Percentiles rank a stretch among this genome's conserved stretches.
These are phyloP conservation scores for Petrolisthes manimaculis DNA, from an alignment of 2,888 invertebrate genomes.

Conservation along the genomic window DNA sequence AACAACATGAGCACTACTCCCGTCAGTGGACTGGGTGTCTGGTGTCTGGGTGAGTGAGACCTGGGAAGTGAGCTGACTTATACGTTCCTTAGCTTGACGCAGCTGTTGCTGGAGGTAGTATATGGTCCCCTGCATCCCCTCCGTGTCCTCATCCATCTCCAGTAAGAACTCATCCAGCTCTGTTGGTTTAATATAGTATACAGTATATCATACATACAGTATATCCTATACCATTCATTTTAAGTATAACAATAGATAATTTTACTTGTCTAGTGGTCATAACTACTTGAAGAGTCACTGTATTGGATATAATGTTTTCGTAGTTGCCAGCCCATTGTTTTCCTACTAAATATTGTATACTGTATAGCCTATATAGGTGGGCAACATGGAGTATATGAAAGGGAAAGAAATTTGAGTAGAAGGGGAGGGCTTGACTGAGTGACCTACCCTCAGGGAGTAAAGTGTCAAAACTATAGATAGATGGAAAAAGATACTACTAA, in stretches of 20 bases:
- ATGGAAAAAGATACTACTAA: too few species aligned
- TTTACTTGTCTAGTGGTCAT: not conserved
- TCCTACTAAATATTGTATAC: too few species aligned
- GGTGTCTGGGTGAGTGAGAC: conserved; percentile 47
- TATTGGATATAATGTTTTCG: too few species aligned
- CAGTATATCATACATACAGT: not conserved
- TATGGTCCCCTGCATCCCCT: conserved; percentile 98
- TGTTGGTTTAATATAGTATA: conserved; percentile 70
- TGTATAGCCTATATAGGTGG: too few species aligned
- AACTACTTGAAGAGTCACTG: too few species aligned
- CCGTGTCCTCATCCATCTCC: conserved; percentile 96
- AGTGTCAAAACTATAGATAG: too few species aligned
- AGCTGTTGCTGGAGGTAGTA: conserved; percentile 93
- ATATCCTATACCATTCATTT: not conserved
- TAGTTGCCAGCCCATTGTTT: too few species aligned
- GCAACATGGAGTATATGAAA: too few species aligned
- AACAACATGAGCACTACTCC: conserved; percentile 34
- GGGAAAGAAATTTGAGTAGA: too few species aligned
- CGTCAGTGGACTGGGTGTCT: conserved; percentile 43
- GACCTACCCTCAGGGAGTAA: too few species aligned
- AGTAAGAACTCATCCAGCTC: conserved; percentile 95
- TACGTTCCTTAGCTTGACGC: conserved; percentile 80
- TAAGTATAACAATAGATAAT: not conserved
- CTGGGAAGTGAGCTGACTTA: conserved; percentile 54
- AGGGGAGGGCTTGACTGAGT: too few species aligned